phyloP scores from a whole-genome alignment of 2,113 vertebrate species.

The Camelus bactrianus region DNA sequence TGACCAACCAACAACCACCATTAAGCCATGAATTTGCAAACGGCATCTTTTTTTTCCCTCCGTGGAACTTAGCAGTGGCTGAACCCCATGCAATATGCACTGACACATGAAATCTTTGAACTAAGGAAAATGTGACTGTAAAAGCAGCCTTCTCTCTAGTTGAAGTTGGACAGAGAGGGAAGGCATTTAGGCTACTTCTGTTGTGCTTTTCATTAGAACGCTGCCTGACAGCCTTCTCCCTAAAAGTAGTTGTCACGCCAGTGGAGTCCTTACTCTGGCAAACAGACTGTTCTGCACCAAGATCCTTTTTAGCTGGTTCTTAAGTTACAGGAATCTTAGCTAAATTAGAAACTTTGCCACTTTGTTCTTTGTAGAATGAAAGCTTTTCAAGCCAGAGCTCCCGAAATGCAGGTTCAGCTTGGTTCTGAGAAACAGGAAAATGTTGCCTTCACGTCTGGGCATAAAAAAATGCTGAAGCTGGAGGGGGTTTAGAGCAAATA shows the following conservation, averaged over 20 bases:
- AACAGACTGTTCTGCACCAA: slow-evolving; percentile 55
- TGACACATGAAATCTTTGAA: slow-evolving; percentile 54
- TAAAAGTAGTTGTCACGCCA: slow-evolving; percentile 76
- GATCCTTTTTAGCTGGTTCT: slow-evolving; percentile 70
- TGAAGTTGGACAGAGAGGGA: slow-evolving; percentile 29
- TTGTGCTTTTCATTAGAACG: slow-evolving; percentile 69
- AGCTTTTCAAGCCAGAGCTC: slow-evolving; percentile 60
- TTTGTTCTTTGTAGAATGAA: slow-evolving; percentile 68
- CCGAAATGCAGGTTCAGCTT: slow-evolving; percentile 62
- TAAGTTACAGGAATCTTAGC: slow-evolving; percentile 80
- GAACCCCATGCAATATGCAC: background rate
- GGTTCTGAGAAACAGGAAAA: slow-evolving; percentile 54
- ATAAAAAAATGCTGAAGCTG: slow-evolving; percentile 32
- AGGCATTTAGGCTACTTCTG: slow-evolving; percentile 56
- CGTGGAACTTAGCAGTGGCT: background rate
- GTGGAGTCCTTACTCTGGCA: slow-evolving; percentile 63
- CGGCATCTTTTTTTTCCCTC: background rate
- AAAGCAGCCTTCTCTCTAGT: background rate
- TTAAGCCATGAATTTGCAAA: background rate
- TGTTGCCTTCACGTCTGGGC: slow-evolving; percentile 4
- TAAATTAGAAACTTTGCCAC: slow-evolving; percentile 79
- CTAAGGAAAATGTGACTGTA: slow-evolving; percentile 3
- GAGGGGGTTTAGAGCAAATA: slow-evolving; percentile 54
- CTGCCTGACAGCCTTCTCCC: slow-evolving; percentile 70
- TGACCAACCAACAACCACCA: background rate